Evolutionary conservation across 2,113 vertebrate species (phyloP).

Genomic region (Theristicus caerulescens): DNA sequence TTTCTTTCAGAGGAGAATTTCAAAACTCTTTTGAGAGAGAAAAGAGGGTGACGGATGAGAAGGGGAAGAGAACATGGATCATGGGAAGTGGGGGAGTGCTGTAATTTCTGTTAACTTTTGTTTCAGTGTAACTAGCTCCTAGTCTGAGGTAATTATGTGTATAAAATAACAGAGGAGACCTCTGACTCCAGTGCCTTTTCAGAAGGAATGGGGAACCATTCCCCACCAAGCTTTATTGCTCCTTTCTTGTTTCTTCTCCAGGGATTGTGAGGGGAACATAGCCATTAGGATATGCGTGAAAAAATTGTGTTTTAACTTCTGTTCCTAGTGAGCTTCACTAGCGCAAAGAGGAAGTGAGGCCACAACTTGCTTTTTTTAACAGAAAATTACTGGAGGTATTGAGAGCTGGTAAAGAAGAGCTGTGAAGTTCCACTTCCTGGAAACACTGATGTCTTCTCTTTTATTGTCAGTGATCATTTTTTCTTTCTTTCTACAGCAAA

Average conservation of each 20-base stretch:
- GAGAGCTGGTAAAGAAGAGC: background rate
- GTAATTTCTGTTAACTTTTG: background rate
- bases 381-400: background rate
- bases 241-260: background rate
- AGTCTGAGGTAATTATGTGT: background rate
- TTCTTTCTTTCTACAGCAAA: conserved; percentile 77
- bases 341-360: background rate
- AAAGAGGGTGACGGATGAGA: background rate
- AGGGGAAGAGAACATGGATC: background rate
- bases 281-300: background rate
- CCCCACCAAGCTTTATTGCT: background rate
- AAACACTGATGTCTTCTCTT: background rate
- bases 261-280: background rate
- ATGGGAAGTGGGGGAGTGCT: background rate
- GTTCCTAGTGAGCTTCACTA: background rate
- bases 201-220: background rate
- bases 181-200: background rate
- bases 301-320: background rate
- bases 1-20: background rate
- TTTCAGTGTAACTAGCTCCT: background rate
- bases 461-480: background rate
- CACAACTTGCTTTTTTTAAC: background rate
- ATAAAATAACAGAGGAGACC: background rate
- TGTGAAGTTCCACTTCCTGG: background rate
- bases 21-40: background rate